phyloP scores from a whole-genome alignment of 2,113 vertebrate genomes.

The Alaudala cheleensis region DNA sequence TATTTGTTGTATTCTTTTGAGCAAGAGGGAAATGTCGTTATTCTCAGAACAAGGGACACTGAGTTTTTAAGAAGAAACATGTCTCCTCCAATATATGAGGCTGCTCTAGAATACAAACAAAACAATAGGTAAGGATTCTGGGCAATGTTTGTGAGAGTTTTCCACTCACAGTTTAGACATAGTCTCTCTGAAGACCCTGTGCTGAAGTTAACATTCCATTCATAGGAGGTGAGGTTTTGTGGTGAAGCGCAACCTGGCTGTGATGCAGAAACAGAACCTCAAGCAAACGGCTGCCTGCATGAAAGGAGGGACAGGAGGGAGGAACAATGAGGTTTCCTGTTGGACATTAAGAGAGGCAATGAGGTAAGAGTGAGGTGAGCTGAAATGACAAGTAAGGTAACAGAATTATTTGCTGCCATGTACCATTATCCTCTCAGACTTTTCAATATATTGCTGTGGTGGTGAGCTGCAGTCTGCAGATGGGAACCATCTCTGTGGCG shows the following conservation, averaged over 20 bases:
- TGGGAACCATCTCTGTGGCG: not conserved
- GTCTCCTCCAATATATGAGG: not conserved
- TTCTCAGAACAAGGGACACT: not conserved
- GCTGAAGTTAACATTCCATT: not conserved
- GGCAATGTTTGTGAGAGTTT: not conserved
- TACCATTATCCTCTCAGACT: not conserved
- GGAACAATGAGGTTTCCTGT: not conserved
- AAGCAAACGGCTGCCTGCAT: not conserved
- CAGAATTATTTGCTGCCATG: not conserved
- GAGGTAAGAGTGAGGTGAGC: not conserved
- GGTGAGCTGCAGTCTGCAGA: not conserved
- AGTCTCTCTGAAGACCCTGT: not conserved
- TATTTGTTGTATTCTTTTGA: not conserved
- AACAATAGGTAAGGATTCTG: not conserved
- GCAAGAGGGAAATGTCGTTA: not conserved
- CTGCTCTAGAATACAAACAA: not conserved
- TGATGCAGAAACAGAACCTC: not conserved
- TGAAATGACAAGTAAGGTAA: not conserved
- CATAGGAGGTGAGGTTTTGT: not conserved
- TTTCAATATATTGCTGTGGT: not conserved
- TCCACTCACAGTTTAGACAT: not conserved
- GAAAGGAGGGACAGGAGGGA: not conserved
- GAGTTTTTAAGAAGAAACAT: not conserved
- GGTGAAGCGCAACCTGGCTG: not conserved
- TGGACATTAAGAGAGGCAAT: not conserved